A percentile compares a stretch with the other conserved stretches of the same genome.
These are phyloP conservation scores for fruit fly (Drosophila melanogaster) DNA, from an alignment of 1,140 invertebrate genomes.

Conservation along the genomic window Release_6_plus_ISO1_MT NT_033779.5:3416501-3417000, in stretches of 20 bases:
- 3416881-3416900: slow-evolving; percentile 5
- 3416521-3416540: slow-evolving; percentile 65
- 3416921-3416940: not conserved
- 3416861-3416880: slow-evolving; percentile 55
- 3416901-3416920: slow-evolving; percentile 2
- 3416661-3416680: not conserved
- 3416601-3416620: too few relatives aligned
- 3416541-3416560: slow-evolving; percentile 45
- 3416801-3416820: slow-evolving; percentile 45
- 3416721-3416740: not conserved
- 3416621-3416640: not conserved
- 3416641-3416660: not conserved
- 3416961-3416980: not conserved
- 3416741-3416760: slow-evolving; percentile 16
- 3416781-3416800: slow-evolving; percentile 1
- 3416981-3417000: not conserved
- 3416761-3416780: slow-evolving; percentile 4
- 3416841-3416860: slow-evolving; percentile 70
- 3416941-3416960: not conserved
- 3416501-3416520: slow-evolving; percentile 77
- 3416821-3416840: slow-evolving; percentile 67
- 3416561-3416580: slow-evolving; percentile 36
- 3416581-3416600: not conserved
- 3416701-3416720: not conserved
- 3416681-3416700: not conserved